Conservation (phyloP, 2,797 vertebrate genomes). For the Gallinago stenura region DNA sequence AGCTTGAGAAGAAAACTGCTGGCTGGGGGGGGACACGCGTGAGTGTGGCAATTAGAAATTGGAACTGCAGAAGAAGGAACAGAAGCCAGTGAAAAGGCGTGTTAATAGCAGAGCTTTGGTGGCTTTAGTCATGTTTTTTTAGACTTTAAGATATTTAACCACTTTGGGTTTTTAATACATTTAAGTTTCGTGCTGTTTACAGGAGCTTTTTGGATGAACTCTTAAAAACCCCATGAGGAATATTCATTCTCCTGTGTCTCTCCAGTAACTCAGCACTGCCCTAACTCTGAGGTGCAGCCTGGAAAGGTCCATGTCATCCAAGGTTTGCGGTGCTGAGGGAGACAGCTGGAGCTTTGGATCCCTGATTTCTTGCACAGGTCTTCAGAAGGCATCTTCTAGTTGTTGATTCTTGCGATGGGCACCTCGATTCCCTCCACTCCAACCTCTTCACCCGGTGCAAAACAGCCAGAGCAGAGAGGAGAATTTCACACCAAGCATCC, state of each 20-base stretch:
- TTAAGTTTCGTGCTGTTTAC: neutral
- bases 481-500: neutral
- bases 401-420: neutral
- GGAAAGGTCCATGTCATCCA: accelerated
- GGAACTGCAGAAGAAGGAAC: constrained; percentile 67
- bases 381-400: neutral
- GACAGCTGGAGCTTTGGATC: neutral
- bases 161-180: constrained; percentile 9
- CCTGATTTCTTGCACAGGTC: neutral
- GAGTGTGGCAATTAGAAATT: constrained; percentile 57
- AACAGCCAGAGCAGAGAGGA: neutral
- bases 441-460: neutral
- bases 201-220: neutral
- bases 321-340: neutral
- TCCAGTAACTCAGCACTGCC: neutral
- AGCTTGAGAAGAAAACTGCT: constrained; percentile 34
- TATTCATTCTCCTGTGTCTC: neutral
- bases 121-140: constrained; percentile 54
- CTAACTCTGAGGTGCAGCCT: neutral
- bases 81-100: constrained; percentile 14
- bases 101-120: constrained; percentile 42
- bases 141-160: constrained; percentile 38
- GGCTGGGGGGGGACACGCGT: neutral
- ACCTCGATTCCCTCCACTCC: neutral
- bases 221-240: neutral